Evolutionary conservation across 2,888 invertebrate genomes (phyloP).

Genomic region (Protula sp.): DNA sequence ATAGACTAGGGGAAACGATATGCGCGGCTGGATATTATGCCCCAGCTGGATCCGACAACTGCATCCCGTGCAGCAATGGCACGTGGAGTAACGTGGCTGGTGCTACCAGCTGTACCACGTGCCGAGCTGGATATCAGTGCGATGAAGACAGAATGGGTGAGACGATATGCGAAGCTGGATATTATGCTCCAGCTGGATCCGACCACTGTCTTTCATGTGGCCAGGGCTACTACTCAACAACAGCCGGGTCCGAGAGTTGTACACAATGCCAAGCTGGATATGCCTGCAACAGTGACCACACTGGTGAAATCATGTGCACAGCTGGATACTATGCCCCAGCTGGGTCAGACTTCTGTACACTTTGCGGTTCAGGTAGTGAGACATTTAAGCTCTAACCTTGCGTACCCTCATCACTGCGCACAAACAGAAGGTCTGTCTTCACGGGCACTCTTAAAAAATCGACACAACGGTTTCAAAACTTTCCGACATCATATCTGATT

Average conservation of each 20-base stretch:
- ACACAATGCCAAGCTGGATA: constrained; percentile 34
- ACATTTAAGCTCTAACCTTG: too few species aligned
- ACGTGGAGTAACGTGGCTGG: constrained; percentile 31
- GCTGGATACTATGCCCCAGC: constrained; percentile 8
- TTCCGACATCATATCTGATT: too few species aligned
- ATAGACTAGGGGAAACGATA: constrained; percentile 16
- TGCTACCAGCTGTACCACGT: constrained; percentile 36
- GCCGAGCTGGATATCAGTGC: constrained; percentile 33
- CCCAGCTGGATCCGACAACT: constrained; percentile 27
- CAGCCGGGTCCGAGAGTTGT: constrained; percentile 18
- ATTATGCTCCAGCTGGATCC: constrained; percentile 32
- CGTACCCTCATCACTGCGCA: too few species aligned
- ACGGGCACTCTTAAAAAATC: too few species aligned
- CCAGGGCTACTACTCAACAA: constrained; percentile 20
- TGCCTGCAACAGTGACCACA: too few species aligned
- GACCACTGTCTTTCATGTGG: constrained; percentile 31
- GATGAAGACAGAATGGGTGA: constrained; percentile 11
- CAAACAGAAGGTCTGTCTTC: too few species aligned
- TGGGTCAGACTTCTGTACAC: constrained; percentile 1
- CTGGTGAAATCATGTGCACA: neutral
- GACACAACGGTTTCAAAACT: too few species aligned
- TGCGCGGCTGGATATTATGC: constrained; percentile 38
- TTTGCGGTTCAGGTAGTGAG: constrained; percentile 4
- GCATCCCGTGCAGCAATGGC: constrained; percentile 35
- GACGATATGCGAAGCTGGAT: constrained; percentile 33